A percentile compares a stretch with the other conserved stretches of the same genome.
Evolutionary conservation across 2,113 vertebrate genomes (phyloP).

Genomic region (Bubo scandiacus): DNA sequence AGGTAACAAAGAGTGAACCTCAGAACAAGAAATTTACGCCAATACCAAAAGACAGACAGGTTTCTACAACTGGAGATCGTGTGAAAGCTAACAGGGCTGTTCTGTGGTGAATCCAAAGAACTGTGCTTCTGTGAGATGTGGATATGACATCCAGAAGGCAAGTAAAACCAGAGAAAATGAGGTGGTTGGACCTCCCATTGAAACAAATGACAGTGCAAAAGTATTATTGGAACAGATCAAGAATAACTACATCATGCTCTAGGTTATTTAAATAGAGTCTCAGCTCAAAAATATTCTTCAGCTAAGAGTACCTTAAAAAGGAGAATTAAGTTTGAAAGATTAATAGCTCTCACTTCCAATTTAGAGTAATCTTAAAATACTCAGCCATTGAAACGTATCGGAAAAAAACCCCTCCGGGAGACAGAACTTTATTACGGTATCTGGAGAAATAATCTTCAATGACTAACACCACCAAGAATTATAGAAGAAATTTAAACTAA

Average conservation of each 20-base stretch:
- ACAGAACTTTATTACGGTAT: not conserved
- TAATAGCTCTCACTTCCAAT: not conserved
- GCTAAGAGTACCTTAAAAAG: not conserved
- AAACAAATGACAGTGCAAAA: not conserved
- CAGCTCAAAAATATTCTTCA: not conserved
- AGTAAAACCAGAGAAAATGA: not conserved
- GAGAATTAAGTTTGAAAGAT: not conserved
- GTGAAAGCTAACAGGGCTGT: not conserved
- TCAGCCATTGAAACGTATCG: not conserved
- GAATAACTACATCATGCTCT: not conserved
- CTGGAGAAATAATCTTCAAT: not conserved
- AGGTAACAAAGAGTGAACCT: not conserved
- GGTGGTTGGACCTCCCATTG: not conserved
- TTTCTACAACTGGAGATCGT: not conserved
- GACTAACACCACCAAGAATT: not conserved
- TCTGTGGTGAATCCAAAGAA: not conserved
- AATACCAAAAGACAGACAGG: not conserved
- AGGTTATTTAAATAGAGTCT: not conserved
- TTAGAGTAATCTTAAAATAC: not conserved
- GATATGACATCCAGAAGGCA: not conserved
- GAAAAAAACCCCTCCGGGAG: not conserved
- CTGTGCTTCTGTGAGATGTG: not conserved
- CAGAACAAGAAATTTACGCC: not conserved
- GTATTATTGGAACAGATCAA: not conserved
- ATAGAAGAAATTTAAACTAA: not conserved